Conservation (phyloP, 2,797 vertebrate species). For the Tamandua tetradactyla region DNA sequence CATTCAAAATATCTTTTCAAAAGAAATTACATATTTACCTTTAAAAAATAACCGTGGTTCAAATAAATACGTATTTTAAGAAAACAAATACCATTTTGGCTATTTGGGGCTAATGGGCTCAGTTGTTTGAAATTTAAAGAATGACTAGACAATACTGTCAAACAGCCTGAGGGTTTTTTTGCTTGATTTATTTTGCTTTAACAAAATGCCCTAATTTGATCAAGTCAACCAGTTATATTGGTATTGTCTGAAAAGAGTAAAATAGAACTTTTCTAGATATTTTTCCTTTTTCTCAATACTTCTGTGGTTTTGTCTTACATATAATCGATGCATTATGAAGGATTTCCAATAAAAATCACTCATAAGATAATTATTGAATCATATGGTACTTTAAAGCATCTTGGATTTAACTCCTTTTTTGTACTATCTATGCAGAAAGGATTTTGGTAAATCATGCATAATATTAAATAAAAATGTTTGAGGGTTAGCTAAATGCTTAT, state of each 20-base stretch:
- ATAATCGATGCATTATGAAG: neutral
- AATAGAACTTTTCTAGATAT: neutral
- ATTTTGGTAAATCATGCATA: neutral
- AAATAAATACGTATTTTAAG: constrained; percentile 11
- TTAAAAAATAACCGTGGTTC: neutral
- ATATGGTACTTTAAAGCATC: constrained; percentile 1
- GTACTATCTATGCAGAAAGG: neutral
- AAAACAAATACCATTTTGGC: neutral
- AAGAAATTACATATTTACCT: neutral
- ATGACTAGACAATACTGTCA: neutral
- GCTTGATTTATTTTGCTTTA: neutral
- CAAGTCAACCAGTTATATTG: neutral
- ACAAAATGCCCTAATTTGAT: neutral
- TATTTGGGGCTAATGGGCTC: neutral
- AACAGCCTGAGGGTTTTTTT: neutral
- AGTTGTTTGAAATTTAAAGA: neutral
- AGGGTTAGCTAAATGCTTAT: neutral
- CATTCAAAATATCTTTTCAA: neutral
- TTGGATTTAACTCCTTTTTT: neutral
- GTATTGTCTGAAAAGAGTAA: neutral
- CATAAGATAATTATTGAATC: neutral
- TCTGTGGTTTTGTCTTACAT: neutral
- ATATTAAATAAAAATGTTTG: constrained; percentile 13
- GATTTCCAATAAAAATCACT: constrained; percentile 15
- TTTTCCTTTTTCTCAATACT: neutral